phyloP scores from a whole-genome alignment of 2,113 vertebrate genomes.

The Gracilinanus agilis region DNA sequence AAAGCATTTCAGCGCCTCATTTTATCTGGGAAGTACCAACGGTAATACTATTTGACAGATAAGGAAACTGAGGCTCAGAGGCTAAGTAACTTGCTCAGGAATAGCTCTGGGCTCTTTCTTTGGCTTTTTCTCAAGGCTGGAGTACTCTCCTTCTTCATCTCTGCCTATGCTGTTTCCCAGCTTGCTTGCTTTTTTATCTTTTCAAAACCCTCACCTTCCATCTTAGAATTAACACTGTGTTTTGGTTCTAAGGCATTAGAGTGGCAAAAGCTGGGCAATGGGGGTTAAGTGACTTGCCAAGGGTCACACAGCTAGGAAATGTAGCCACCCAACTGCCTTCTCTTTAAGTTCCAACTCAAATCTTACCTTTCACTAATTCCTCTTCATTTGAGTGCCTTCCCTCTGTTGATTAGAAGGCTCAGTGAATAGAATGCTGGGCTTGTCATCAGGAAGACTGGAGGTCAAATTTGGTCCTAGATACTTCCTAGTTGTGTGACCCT shows the following conservation, averaged over 20 bases:
- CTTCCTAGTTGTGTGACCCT: no score
- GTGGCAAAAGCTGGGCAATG: no score
- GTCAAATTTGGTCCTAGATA: no score
- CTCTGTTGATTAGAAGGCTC: not conserved
- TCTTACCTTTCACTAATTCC: not conserved
- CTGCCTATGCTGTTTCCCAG: not conserved
- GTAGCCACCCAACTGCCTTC: no score
- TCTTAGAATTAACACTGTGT: no score
- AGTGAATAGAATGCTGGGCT: no score
- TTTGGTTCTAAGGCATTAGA: no score
- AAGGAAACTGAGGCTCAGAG: not conserved
- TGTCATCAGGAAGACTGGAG: no score
- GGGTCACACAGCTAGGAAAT: no score
- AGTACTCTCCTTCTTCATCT: not conserved
- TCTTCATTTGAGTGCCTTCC: not conserved
- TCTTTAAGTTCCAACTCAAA: no score
- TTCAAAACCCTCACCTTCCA: not conserved
- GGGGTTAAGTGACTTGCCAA: no score
- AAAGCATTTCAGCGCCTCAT: not conserved
- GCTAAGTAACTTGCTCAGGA: not conserved
- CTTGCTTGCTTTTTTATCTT: not conserved
- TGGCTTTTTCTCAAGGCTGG: not conserved
- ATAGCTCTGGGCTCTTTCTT: not conserved
- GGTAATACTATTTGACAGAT: not conserved
- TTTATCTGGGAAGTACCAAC: not conserved